Base-by-base conservation (phyloP, 2,888 invertebrate genomes). In the Drosophila ustulata region DNA sequence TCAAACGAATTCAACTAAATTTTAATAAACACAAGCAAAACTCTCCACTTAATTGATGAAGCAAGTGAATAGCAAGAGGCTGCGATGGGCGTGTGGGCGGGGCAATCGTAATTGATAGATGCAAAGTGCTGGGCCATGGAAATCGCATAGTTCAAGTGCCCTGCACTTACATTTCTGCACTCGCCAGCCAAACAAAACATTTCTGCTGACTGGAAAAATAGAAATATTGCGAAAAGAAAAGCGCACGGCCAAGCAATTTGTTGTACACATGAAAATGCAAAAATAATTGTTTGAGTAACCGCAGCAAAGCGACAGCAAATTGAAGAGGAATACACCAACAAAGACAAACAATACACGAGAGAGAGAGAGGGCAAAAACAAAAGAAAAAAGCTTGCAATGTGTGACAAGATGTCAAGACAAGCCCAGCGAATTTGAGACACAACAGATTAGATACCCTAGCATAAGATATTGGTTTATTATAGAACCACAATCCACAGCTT, bases 201-300 rank as follows among this genome's bases (percentile, higher is more conserved):
- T 52, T 66, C 28, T 59, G 51, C 37, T 59, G 50, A 50, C 57
- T 43, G 50, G 18, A 62, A 53, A 18, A 4, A 41, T 18, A 3
- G 18, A 18, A 25, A 25, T 47, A 47, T 47, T 37, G 45, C 18
- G 11, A 47, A 57, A 47, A 47, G 47, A 37, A 57, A 57, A 56
- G 45, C 45, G 45, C 45, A 55, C 25, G 34, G 34, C 9, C 25
- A 56, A 34, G 34, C 13, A 56, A 57, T 11, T 46, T 55, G 62
- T 65, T 64, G n/a, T 64, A 25, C 55, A 62, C 57, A 62, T 66
- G 57, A 74, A 68, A 79, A 82, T 79, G 82, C 66, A 69, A 61
- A 74, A 82, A 82, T 78, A 79, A 82, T 79, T 78, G 79, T 65
- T 82, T 65, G 55, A 69, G 66, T 49, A 71, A 69, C 79, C 79